phyloP scores from a whole-genome alignment of 2,797 vertebrate species.

The Pelochelys cantorii region DNA sequence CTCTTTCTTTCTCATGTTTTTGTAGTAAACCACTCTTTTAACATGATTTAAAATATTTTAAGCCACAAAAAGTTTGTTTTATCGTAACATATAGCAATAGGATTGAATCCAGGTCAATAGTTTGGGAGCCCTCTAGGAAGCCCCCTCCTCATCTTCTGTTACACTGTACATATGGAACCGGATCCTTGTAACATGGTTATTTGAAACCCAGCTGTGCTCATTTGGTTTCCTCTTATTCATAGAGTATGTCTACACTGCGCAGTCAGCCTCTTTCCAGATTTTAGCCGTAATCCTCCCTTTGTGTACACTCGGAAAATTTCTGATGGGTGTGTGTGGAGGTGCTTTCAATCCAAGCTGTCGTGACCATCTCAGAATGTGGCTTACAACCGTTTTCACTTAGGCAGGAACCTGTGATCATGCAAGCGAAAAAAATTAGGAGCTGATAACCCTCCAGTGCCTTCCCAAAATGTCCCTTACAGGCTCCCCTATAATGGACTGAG shows the following conservation, averaged over 20 bases:
- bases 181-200: background rate
- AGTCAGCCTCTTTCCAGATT: background rate
- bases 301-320: background rate
- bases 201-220: background rate
- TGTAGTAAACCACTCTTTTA: background rate
- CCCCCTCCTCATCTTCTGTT: background rate
- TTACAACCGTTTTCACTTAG: background rate
- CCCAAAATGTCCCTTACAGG: background rate
- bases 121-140: background rate
- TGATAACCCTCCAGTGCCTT: background rate
- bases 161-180: background rate
- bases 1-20: background rate
- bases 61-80: background rate
- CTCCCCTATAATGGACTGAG: background rate
- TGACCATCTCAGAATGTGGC: background rate
- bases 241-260: background rate
- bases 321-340: background rate
- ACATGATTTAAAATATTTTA: background rate
- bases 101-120: background rate
- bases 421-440: background rate
- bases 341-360: background rate
- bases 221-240: background rate
- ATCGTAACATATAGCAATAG: background rate
- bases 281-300: background rate
- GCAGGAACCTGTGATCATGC: background rate